Evolutionary conservation across 2,113 vertebrate genomes (phyloP).

Genomic region (Gulo gulo): DNA sequence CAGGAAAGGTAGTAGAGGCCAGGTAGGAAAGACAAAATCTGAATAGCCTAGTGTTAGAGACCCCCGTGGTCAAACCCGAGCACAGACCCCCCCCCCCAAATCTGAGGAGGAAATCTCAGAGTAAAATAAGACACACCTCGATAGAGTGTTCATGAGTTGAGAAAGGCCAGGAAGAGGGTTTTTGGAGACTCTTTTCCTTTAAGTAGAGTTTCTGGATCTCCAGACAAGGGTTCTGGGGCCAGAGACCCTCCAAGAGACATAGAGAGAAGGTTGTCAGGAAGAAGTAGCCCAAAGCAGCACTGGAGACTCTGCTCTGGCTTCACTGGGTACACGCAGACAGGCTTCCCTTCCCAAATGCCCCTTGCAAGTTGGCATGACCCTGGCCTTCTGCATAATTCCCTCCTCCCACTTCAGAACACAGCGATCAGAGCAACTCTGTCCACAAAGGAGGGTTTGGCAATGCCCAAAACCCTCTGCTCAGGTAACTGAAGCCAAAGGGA

Average conservation of each 20-base stretch:
- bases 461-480: conserved; percentile 73
- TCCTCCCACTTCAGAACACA: not conserved
- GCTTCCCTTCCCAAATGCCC: not conserved
- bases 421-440: not conserved
- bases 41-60: not conserved
- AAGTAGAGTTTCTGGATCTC: not conserved
- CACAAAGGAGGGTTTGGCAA: conserved; percentile 60
- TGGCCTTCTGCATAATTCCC: not conserved
- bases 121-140: not conserved
- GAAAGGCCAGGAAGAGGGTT: not conserved
- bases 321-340: not conserved
- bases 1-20: not conserved
- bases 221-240: not conserved
- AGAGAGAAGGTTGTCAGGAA: not conserved
- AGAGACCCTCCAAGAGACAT: not conserved
- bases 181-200: not conserved
- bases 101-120: not conserved
- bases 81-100: not conserved
- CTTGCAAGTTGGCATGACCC: not conserved
- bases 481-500: conserved; percentile 69
- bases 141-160: not conserved
- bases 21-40: not conserved
- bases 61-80: not conserved
- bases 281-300: not conserved
- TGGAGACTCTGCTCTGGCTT: not conserved